Percentiles rank a stretch among this genome's conserved stretches.
Conservation (phyloP, 1,140 invertebrate genomes). For the Chrysomallon squamiferum region DNA sequence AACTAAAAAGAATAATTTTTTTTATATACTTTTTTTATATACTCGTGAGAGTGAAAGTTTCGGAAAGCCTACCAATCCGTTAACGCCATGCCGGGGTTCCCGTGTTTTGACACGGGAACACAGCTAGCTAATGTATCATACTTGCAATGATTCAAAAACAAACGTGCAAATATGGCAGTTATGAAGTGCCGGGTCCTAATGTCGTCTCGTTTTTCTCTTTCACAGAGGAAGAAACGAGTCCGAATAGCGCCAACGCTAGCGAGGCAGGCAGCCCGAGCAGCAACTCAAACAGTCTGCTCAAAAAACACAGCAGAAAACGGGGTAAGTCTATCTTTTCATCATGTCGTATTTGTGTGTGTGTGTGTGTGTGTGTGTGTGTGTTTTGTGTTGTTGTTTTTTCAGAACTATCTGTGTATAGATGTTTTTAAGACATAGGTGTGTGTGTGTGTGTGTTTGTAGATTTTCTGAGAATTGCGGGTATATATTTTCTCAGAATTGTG, state of each 20-base stretch:
- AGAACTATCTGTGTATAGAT: too few species aligned
- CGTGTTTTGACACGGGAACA: not conserved
- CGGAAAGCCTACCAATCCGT: not conserved
- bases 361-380: too few species aligned
- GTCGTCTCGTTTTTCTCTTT: not conserved
- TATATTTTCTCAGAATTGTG: too few species aligned
- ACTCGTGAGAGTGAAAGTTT: too few species aligned
- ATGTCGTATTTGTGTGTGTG: too few species aligned
- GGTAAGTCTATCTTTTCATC: not conserved
- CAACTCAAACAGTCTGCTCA: not conserved
- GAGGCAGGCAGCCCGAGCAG: not conserved
- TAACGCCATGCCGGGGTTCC: not conserved
- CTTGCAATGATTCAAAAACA: constrained; percentile 1
- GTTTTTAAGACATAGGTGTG: too few species aligned
- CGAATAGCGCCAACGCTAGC: not conserved
- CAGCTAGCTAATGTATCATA: not conserved
- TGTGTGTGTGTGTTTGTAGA: too few species aligned
- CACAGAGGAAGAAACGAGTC: constrained; percentile 5
- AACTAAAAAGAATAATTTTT: too few species aligned
- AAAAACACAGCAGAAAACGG: constrained; percentile 3
- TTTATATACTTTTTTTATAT: too few species aligned
- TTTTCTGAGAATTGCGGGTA: too few species aligned
- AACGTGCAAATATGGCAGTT: constrained; percentile 8
- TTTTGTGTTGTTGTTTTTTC: too few species aligned
- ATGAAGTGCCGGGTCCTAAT: constrained; percentile 3